Conservation (phyloP, 2,888 invertebrate species). For the Ichneumoninae sp. region DNA sequence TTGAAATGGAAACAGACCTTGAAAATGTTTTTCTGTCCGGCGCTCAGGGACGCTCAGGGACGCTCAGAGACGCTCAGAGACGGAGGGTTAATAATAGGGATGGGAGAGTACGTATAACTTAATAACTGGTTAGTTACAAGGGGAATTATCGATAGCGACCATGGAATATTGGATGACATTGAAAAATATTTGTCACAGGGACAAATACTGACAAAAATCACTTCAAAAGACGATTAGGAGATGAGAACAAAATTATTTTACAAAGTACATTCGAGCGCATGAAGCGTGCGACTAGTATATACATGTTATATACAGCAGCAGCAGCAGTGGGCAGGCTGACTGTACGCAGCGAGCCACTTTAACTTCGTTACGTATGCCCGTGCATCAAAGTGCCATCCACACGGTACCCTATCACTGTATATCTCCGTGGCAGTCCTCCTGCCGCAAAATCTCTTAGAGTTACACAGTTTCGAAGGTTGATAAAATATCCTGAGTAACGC, state of each 20-base stretch:
- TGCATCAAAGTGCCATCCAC: slow-evolving; percentile 59
- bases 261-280: not conserved
- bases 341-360: slow-evolving; percentile 26
- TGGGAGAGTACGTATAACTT: too few species aligned
- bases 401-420: slow-evolving; percentile 44
- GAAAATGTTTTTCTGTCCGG: too few species aligned
- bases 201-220: not conserved
- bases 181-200: too few species aligned
- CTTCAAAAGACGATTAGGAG: not conserved
- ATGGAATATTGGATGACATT: too few species aligned
- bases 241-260: not conserved
- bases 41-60: too few species aligned
- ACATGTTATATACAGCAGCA: not conserved
- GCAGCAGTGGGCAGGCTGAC: not conserved
- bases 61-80: too few species aligned
- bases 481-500: slow-evolving; percentile 36
- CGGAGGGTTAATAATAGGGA: too few species aligned
- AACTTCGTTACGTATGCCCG: slow-evolving; percentile 61
- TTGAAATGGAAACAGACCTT: too few species aligned
- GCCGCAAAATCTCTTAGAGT: slow-evolving; percentile 8
- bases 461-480: slow-evolving; percentile 26
- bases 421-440: not conserved
- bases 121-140: too few species aligned
- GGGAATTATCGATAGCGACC: too few species aligned
- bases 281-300: not conserved